Base-by-base conservation (phyloP, 2,888 invertebrate genomes). In the Heliconius sara region DNA sequence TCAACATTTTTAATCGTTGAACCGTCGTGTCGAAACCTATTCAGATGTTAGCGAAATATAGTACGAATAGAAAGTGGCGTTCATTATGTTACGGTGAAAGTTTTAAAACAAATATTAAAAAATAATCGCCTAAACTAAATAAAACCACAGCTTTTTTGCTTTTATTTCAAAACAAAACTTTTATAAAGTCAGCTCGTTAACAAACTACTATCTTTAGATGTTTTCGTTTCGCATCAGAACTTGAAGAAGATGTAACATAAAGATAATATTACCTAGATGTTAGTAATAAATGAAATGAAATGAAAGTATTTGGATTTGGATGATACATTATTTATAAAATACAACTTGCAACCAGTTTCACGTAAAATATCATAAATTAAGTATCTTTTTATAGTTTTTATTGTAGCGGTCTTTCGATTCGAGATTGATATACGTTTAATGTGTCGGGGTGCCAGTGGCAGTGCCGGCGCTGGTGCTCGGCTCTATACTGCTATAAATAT, bases 11-110 rank as follows among this genome's bases (percentile, higher is more conserved):
- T 68, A 68, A 68, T 68, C 39, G 43, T 68, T 13, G 68, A n/a
- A 22, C 63, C 12, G 67, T n/a, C n/a, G n/a, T 12, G 22, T 22
- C n/a, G 12, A 22, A 22, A 43, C 6, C n/a, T 43, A 68, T 39
- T 57, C 30, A 3, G 30, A 57, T 57, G 7, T 12, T 34, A n/a
- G n/a, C 3, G 13, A 73, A 52, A 73, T 73, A 52, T 47, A 27
- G 72, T 57, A 57, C 57, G 72, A 19, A 52, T 57, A 72, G 72
- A 72, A 34, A 72, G 72, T 30, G 72, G 72, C 22, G 12, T 52
- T 22, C 22, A 0, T 12, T 52, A 19, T 27, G 16, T 3, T 25
- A 71, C 71, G 30, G 72, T 57, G 72, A 72, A 72, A 57, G 72
- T 72, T 43, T 19, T n/a, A 57, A 30, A 52, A 57, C 27, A 30